These are phyloP conservation scores for Polypedilum pembai DNA, from an alignment of 1,140 invertebrate genomes.

Conservation along the genomic window DNA sequence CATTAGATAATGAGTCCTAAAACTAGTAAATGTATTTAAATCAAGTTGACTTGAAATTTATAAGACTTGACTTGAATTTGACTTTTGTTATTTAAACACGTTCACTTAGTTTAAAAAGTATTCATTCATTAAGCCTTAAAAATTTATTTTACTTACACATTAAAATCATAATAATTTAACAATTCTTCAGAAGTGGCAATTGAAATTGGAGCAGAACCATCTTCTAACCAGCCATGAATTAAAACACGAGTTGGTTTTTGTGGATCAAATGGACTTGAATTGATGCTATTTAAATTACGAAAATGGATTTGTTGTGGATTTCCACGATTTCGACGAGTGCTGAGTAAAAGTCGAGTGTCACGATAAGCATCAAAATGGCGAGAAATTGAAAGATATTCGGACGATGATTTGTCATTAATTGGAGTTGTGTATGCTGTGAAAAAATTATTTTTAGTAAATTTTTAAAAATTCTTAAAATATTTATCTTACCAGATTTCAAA, in stretches of 20 bases:
- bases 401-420: neutral
- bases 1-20: no score
- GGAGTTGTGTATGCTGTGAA: neutral
- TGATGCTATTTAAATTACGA: neutral
- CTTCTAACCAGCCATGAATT: slow-evolving; percentile 23
- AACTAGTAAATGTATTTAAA: no score
- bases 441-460: neutral
- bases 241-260: neutral
- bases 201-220: neutral
- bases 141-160: slow-evolving; percentile 2
- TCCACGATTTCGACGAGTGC: neutral
- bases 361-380: neutral
- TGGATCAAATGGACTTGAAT: slow-evolving; percentile 4
- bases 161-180: slow-evolving; percentile 24
- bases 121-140: no score
- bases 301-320: neutral
- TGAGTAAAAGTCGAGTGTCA: neutral
- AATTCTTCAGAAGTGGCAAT: slow-evolving; percentile 4
- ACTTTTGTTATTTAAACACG: no score
- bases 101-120: no score
- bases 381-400: neutral
- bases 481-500: no score
- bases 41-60: no score
- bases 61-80: no score
- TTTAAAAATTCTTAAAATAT: no score